Base-by-base conservation (phyloP, 2,797 vertebrate species). In the Enteromius mattozi region DNA sequence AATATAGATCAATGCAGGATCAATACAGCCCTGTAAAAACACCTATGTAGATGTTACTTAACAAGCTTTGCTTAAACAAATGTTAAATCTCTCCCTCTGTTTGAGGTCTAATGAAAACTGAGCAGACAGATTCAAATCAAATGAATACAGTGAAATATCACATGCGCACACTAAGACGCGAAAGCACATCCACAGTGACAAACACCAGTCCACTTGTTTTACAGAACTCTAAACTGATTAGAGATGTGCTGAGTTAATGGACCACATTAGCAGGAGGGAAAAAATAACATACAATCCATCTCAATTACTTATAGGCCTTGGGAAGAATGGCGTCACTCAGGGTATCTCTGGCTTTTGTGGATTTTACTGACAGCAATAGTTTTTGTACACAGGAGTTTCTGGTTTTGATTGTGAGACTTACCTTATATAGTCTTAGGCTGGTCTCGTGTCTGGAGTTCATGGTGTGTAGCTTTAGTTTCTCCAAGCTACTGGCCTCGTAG, bases 401-500 rank as follows among this genome's bases (percentile, higher is more conserved):
- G 45, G 37, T 16, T 70, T 61, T 40, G 9, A 24, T 49, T 45
- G 24, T 61, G 14, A 19, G 70, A 66, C 77, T 86, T 89, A 99
- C 98, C 97, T 97, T 96, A 90, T 99, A 99, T 86, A 99, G 92
- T 92, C 97, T 97, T 87, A 98, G 93, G 92, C 97, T 98, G 92
- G 96, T 96, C 93, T 98, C 96, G 0, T 99, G 98, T 92, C 97
- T 95, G 1, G 97, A 96, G 92, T 96, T 96, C 90, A 97, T 95
- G 0, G 97, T 97, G 94, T 99, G 98, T 79, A 98, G 95, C 65
- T 96, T 95, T 54, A 99, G 95, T 91, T 99, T 99, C 94, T 99
- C 98, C 90, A 99, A 87, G 88, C 98, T 99, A 93, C 97, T 97
- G 89, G 97, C 98, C 91, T 98, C 96, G 71, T 98, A 99, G 93